A percentile compares a stretch with the other conserved stretches of the same genome.
Evolutionary conservation across 2,113 vertebrate genomes (phyloP).

Genomic region (Protobothrops mucrosquamatus): DNA sequence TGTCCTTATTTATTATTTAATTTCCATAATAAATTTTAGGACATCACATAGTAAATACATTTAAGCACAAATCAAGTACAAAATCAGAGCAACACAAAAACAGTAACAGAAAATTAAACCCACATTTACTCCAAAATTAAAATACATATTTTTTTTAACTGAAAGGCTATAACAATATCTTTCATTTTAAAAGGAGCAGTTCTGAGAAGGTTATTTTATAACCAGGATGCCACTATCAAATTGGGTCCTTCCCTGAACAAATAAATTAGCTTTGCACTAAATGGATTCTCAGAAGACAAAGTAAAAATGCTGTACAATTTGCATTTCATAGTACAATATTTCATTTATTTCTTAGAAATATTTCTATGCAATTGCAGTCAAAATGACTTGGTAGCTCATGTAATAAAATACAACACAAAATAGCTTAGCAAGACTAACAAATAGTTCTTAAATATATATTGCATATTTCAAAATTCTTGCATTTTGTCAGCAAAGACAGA

Average conservation of each 20-base stretch:
- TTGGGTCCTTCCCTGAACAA: neutral
- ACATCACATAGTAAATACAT: neutral
- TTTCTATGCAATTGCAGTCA: neutral
- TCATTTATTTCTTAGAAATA: neutral
- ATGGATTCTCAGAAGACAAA: neutral
- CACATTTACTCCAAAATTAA: neutral
- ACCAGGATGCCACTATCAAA: neutral
- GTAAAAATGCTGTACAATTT: neutral
- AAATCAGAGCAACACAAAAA: neutral
- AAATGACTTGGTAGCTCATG: neutral
- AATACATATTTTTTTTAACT: neutral
- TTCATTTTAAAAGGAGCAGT: neutral
- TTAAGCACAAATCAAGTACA: neutral
- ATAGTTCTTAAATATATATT: neutral
- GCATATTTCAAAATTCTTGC: neutral
- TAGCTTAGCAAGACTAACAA: neutral
- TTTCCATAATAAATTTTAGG: neutral
- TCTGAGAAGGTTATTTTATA: neutral
- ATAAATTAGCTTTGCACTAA: neutral
- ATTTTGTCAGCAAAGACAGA: neutral
- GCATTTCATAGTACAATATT: neutral
- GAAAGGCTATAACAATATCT: neutral
- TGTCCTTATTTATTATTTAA: neutral
- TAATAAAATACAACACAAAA: neutral
- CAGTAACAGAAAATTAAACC: neutral